Evolutionary conservation across 2,888 invertebrate species (phyloP), one percentile per base, ranked within the genome.

Genomic region (Drosophila flavopinicola): DNA sequence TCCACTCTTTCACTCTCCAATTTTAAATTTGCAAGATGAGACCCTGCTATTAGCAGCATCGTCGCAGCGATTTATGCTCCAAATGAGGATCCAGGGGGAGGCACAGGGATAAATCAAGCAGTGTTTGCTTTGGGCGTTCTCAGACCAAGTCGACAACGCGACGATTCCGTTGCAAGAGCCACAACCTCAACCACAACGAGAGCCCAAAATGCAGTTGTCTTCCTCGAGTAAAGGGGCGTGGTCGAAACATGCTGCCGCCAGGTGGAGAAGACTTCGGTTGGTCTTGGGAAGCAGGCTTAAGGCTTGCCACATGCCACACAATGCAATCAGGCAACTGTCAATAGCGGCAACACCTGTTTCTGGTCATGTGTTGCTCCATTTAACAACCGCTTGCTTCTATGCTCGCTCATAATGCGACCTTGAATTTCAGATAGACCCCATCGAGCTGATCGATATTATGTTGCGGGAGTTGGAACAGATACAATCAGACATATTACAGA

Each of bases 251-350:
- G 38, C 45, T 30, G 65, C 68, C 52, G 32, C 23, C 17, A 45
- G 59, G 15, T 11, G 9, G 30, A 52, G 30, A 20, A 35, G 42
- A 15, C 29, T 45, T 32, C 27, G 17, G 45, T 44, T 13, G 13
- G 32, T 32, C 13, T 45, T 13, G n/a, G 11, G n/a, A 38, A 35
- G 17, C 24, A 10, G 44, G 44, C 54, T 56, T 38, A 41, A 64
- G 51, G 69, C 33, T 69, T 68, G 76, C 74, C 56, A 47, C 78
- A 72, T 72, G 78, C 76, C 75, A 82, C 76, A 75, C 69, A 76
- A 76, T 54, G 57, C 66, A 83, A 76, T 85, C 83, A 75, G 68
- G 68, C 65, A 63, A 77, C 85, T 79, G 84, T 79, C 79, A 79
- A 83, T 78, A 59, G 67, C 44, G 69, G 77, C 67, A 66, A 78